Percentiles rank a stretch among this genome's conserved stretches.
These are phyloP conservation scores for Malthinus seriepunctatus DNA, from an alignment of 2,888 invertebrate genomes.

Conservation along the genomic window DNA sequence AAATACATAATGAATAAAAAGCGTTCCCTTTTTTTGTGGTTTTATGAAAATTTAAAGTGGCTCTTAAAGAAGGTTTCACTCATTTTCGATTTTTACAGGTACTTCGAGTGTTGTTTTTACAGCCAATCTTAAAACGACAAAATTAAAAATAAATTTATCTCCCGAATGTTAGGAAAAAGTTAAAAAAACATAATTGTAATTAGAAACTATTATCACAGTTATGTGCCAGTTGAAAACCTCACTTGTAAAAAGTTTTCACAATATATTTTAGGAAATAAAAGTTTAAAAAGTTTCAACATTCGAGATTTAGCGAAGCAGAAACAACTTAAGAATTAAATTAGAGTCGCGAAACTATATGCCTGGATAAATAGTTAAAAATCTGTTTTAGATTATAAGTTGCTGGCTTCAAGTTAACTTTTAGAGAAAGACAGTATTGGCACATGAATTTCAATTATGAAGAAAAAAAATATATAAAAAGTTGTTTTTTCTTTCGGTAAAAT, in stretches of 20 bases:
- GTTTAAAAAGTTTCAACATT: slow-evolving; percentile 4
- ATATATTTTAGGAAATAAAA: not conserved
- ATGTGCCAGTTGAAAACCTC: not conserved
- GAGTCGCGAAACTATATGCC: not conserved
- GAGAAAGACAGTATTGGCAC: not conserved
- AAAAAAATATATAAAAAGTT: not conserved
- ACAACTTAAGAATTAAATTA: slow-evolving; percentile 2
- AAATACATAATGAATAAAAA: too few species aligned
- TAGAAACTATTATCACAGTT: not conserved
- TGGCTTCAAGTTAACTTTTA: not conserved
- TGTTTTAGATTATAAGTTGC: not conserved
- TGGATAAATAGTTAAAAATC: not conserved
- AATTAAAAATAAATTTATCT: not conserved
- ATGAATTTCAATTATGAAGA: not conserved
- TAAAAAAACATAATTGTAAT: not conserved
- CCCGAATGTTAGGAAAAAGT: not conserved
- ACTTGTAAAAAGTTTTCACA: slow-evolving; percentile 3
- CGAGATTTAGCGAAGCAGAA: slow-evolving; percentile 1
- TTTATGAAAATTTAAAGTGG: too few species aligned
- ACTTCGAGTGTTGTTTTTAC: not conserved
- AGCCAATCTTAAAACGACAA: not conserved
- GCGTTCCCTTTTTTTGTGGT: too few species aligned
- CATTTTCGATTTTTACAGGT: too few species aligned
- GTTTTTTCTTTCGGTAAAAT: too few species aligned
- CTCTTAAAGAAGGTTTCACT: too few species aligned